A percentile compares a stretch with the other conserved stretches of the same genome.
Conservation (phyloP, 30 jellyfish, hydroid and myxozoan species). For the Hydractinia echinata region DNA sequence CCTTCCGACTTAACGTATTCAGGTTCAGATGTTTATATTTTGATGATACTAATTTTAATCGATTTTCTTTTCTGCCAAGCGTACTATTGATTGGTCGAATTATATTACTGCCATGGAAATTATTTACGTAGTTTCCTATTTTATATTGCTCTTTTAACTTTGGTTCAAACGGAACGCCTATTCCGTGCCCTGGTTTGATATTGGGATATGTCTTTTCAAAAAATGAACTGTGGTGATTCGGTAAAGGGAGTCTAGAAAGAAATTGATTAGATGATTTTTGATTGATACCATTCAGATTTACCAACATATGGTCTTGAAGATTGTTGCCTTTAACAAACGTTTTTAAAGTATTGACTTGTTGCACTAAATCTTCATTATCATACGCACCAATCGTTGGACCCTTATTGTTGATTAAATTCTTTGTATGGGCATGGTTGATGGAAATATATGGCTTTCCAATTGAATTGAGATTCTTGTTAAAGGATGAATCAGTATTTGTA, state of each 20-base stretch:
- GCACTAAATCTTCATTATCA: neutral
- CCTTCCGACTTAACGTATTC: slow-evolving; percentile 11
- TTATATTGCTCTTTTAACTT: too few species aligned
- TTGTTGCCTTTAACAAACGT: neutral
- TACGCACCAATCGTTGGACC: slow-evolving; percentile 21
- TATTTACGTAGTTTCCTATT: too few species aligned
- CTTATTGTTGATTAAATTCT: neutral
- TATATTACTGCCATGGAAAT: too few species aligned
- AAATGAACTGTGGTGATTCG: too few species aligned
- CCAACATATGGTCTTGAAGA: neutral
- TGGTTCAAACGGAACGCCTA: too few species aligned
- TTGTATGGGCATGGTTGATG: neutral
- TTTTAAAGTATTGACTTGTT: neutral
- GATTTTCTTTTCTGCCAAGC: too few species aligned
- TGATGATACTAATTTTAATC: neutral
- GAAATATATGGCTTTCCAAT: too few species aligned
- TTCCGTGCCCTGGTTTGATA: too few species aligned
- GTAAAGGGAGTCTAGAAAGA: too few species aligned
- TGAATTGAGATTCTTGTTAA: too few species aligned
- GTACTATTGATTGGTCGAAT: neutral
- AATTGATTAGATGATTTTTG: neutral
- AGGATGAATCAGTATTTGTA: too few species aligned
- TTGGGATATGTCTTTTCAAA: too few species aligned
- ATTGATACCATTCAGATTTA: neutral
- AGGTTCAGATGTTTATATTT: slow-evolving; percentile 11